These are phyloP conservation scores for Numenius arquata DNA, from an alignment of 2,113 vertebrate genomes.

Conservation along the genomic window DNA sequence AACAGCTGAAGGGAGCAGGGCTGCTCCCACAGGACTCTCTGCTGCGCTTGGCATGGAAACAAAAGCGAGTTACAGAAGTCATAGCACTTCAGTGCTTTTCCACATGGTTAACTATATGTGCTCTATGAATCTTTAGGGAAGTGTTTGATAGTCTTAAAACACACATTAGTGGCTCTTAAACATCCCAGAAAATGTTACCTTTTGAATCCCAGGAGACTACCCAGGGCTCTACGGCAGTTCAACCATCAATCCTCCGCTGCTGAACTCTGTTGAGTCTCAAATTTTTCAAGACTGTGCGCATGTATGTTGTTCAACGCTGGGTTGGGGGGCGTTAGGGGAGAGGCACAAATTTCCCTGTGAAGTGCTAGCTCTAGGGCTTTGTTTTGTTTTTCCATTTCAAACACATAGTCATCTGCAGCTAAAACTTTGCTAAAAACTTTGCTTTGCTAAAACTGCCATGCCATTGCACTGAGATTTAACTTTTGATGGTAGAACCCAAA, in stretches of 20 bases:
- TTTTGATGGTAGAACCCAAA: not conserved
- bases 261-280: not conserved
- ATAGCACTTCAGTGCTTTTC: not conserved
- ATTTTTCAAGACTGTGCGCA: not conserved
- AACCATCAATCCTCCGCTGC: not conserved
- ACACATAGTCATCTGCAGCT: rapidly evolving
- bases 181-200: not conserved
- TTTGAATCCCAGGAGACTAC: not conserved
- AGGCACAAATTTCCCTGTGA: not conserved
- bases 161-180: not conserved
- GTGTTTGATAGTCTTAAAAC: not conserved
- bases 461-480: not conserved
- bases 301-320: not conserved
- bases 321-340: too few species aligned
- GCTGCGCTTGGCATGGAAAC: not conserved
- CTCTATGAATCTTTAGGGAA: not conserved
- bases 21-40: not conserved
- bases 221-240: not conserved
- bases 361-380: not conserved
- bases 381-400: not conserved
- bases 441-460: not conserved
- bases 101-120: not conserved
- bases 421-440: too few species aligned
- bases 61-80: not conserved
- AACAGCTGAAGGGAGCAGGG: not conserved